Percentiles rank a stretch among this genome's conserved stretches.
These are phyloP conservation scores for Rhagoletis pomonella DNA, from an alignment of 1,140 invertebrate genomes.

Conservation along the genomic window DNA sequence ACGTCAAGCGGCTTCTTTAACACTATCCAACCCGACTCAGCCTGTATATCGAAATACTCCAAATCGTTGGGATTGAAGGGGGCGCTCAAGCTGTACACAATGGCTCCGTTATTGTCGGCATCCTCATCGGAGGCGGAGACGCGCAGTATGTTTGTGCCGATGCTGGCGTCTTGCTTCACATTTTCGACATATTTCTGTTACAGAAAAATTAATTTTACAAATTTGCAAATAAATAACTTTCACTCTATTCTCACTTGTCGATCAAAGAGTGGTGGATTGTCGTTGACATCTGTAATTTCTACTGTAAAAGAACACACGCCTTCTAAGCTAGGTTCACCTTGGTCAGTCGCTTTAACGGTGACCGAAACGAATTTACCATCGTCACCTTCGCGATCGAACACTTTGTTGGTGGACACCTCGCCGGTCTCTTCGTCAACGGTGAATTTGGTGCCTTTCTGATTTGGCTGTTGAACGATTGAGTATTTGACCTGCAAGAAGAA, in stretches of 20 bases:
- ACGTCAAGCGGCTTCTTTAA: constrained; percentile 95
- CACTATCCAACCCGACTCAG: constrained; percentile 96
- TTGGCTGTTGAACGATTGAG: constrained; percentile 96
- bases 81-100: constrained; percentile 91
- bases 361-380: constrained; percentile 97
- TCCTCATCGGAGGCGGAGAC: constrained; percentile 97
- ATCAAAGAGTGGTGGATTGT: constrained; percentile 95
- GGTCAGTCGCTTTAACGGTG: constrained; percentile 96
- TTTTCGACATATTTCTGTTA: constrained; percentile 96
- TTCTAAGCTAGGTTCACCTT: constrained; percentile 95
- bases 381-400: constrained; percentile 95
- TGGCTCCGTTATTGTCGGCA: constrained; percentile 96
- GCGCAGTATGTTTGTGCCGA: constrained; percentile 93
- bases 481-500: constrained; percentile 82
- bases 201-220: not conserved
- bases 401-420: constrained; percentile 95
- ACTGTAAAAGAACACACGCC: constrained; percentile 97
- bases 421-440: constrained; percentile 96
- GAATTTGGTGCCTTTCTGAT: constrained; percentile 96
- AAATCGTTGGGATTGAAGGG: constrained; percentile 89
- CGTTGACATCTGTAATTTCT: constrained; percentile 96
- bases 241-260: constrained; percentile 82
- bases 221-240: constrained; percentile 23
- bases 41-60: constrained; percentile 96
- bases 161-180: constrained; percentile 96